These are phyloP conservation scores for Ophion ellenae DNA, from an alignment of 2,888 invertebrate species.

Conservation along the genomic window DNA sequence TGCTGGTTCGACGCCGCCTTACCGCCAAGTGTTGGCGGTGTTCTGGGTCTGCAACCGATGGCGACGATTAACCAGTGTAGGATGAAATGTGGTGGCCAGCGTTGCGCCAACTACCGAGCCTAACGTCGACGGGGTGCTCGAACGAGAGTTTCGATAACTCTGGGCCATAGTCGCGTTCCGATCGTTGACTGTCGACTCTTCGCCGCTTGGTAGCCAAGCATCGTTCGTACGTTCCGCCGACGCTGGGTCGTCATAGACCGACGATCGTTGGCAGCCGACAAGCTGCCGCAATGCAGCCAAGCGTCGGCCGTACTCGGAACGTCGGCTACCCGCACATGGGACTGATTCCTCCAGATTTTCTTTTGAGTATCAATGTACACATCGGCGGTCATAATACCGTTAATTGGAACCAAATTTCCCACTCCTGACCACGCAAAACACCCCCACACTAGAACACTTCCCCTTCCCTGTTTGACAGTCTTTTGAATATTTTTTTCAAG, in stretches of 20 bases:
- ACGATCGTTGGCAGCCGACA: neutral
- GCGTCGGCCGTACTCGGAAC: slow-evolving; percentile 9
- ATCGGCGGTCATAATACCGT: too few species aligned
- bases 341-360: too few species aligned
- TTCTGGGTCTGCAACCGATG: neutral
- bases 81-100: neutral
- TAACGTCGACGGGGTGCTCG: neutral
- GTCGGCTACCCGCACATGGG: slow-evolving; percentile 2
- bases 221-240: slow-evolving; percentile 2
- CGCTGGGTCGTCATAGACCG: neutral
- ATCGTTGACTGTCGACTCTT: too few species aligned
- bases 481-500: too few species aligned
- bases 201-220: neutral
- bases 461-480: too few species aligned
- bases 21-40: neutral
- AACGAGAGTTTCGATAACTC: slow-evolving; percentile 4
- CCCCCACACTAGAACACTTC: too few species aligned
- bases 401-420: too few species aligned
- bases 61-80: slow-evolving; percentile 6
- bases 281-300: neutral
- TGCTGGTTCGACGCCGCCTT: too few species aligned
- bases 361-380: too few species aligned
- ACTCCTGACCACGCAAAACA: too few species aligned
- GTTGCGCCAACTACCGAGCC: neutral
- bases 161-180: too few species aligned